Base-by-base conservation (phyloP, 2,888 invertebrate genomes). In the Latrodectus hesperus region DNA sequence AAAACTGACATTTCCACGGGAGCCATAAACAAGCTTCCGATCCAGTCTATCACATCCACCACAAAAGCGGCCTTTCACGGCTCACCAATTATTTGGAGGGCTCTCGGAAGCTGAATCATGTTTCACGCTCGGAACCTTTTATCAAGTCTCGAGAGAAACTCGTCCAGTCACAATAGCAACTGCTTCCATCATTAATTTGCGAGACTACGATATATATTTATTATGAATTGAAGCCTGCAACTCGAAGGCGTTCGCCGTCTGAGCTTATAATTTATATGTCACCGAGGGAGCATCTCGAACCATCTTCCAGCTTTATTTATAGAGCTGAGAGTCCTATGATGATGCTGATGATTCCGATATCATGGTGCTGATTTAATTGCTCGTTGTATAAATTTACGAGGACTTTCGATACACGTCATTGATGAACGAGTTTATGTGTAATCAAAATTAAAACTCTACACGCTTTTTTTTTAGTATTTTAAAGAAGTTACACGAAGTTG, bases 151-250 rank as follows among this genome's bases (percentile, higher is more conserved):
- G 60, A 60, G 60, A 60, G n/a, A 60, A 12, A 16, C 11, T 12
- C 67, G n/a, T n/a, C n/a, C 83, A 64, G 83, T 84, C 84, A 84
- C 84, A 84, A 84, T 84, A 77, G 84, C 84, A 75, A 55, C 75
- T 67, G 17, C 53, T 70, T 60, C 38, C 38, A 73, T 84, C 84
- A 84, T 84, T 84, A 77, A 84, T 84, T 84, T 72, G 77, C 14
- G 78, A 52, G 65, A 77, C 78, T 53, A 55, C 53, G 84, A 77
- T 83, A 38, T 38, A 38, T 38, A 83, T 83, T 83, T 83, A 77
- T 83, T 83, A 83, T 73, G 76, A 83, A 83, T 83, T 73, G 84
- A 70, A 74, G 55, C 49, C 38, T 53, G 38, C 17, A 17, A 26
- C n/a, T 60, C 60, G 26, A 68, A 68, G 67, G 67, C 67, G 67